Evolutionary conservation across 2,113 vertebrate species (phyloP).

Genomic region (Xyrauchen texanus): DNA sequence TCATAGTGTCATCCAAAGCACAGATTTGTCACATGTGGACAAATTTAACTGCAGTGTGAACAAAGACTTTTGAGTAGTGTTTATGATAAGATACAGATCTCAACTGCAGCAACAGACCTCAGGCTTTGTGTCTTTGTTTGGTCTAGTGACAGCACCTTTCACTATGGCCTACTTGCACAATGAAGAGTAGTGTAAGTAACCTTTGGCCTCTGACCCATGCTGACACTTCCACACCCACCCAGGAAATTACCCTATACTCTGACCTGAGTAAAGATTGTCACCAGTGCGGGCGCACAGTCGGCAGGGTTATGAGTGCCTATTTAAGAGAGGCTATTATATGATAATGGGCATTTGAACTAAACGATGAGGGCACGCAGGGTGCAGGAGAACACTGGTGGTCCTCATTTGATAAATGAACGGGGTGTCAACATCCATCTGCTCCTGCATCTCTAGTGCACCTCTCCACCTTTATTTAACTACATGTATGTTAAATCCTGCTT

Average conservation of each 20-base stretch:
- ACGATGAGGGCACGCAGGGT: slow-evolving; percentile 51
- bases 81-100: too few relatives aligned
- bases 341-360: slow-evolving; percentile 59
- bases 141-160: slow-evolving; percentile 55
- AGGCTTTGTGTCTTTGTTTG: slow-evolving; percentile 39
- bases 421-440: slow-evolving; percentile 46
- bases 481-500: neutral
- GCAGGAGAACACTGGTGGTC: slow-evolving; percentile 30
- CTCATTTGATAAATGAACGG: slow-evolving; percentile 51
- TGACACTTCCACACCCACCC: slow-evolving; percentile 53
- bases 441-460: neutral
- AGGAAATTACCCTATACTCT: slow-evolving; percentile 52
- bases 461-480: neutral
- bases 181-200: slow-evolving; percentile 44
- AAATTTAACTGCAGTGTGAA: too few relatives aligned
- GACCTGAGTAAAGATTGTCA: slow-evolving; percentile 37
- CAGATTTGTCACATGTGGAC: neutral
- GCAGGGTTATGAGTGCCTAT: slow-evolving; percentile 45
- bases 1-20: neutral
- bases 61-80: too few relatives aligned
- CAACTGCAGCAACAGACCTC: neutral
- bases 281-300: slow-evolving; percentile 31
- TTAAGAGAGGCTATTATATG: slow-evolving; percentile 54
- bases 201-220: slow-evolving; percentile 46
- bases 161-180: slow-evolving; percentile 47